These are phyloP conservation scores for Philypnodon macrostomus DNA, from an alignment of 2,797 vertebrate species.

Conservation along the genomic window DNA sequence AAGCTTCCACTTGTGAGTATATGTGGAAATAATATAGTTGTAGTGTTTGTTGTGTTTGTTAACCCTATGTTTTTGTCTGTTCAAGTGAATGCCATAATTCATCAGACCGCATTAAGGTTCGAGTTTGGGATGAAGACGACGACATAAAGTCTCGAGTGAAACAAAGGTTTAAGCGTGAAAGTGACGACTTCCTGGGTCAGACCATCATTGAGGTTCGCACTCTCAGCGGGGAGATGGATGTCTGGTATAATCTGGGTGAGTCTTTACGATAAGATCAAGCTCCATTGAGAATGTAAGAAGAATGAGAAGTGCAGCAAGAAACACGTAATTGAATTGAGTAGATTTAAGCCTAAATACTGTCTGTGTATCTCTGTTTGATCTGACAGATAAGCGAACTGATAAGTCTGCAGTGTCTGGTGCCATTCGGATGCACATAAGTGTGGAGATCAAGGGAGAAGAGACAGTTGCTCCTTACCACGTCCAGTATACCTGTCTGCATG, in stretches of 20 bases:
- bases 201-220: conserved; percentile 98
- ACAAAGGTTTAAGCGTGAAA: conserved; percentile 94
- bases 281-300: conserved; percentile 13
- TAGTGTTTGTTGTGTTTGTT: not conserved
- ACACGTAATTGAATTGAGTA: conserved; percentile 25
- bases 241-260: conserved; percentile 97
- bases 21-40: not conserved
- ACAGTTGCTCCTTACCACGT: conserved; percentile 97
- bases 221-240: conserved; percentile 96
- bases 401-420: conserved; percentile 95
- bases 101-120: conserved; percentile 95
- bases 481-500: conserved; percentile 95
- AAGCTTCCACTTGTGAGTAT: conserved; percentile 95
- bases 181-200: conserved; percentile 94
- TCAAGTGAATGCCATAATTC: conserved; percentile 96
- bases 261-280: conserved; percentile 16
- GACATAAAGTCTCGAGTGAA: conserved; percentile 97
- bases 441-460: conserved; percentile 98
- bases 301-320: conserved; percentile 25
- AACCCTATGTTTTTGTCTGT: not conserved
- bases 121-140: conserved; percentile 95
- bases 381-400: conserved; percentile 93
- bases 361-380: conserved; percentile 26
- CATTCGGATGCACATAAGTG: conserved; percentile 95
- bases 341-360: conserved; percentile 21